Evolutionary conservation across 2,113 vertebrate species (phyloP).

Genomic region (Gallinago paraguaiae): DNA sequence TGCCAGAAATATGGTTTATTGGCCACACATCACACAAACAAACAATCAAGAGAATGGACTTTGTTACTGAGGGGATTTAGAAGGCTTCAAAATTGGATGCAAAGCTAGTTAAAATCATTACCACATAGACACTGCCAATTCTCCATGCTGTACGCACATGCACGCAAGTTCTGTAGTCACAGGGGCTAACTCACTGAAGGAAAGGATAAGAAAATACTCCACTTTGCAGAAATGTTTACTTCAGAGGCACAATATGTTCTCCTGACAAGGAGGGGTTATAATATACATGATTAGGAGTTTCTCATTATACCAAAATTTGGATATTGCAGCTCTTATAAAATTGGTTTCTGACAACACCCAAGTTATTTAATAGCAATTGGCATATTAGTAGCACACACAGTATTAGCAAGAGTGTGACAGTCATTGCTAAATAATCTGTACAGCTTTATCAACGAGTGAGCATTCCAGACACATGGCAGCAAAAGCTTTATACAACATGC

Average conservation of each 20-base stretch:
- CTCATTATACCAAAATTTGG: background rate
- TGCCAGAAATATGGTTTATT: slow-evolving; percentile 22
- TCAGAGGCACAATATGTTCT: background rate
- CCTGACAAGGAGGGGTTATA: background rate
- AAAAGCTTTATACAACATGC: background rate
- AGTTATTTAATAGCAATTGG: background rate
- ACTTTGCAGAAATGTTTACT: background rate
- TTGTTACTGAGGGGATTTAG: background rate
- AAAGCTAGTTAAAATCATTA: slow-evolving; percentile 30
- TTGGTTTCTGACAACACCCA: background rate
- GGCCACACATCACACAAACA: slow-evolving; percentile 11
- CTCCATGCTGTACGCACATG: background rate
- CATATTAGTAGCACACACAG: background rate
- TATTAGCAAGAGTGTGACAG: background rate
- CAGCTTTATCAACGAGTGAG: background rate
- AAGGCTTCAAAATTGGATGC: background rate
- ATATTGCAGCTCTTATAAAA: background rate
- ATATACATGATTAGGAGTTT: background rate
- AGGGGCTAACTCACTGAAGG: background rate
- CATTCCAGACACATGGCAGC: background rate
- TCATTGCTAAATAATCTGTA: background rate
- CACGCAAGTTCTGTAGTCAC: background rate
- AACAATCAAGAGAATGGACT: slow-evolving; percentile 24
- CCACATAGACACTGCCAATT: background rate
- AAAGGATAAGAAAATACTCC: background rate